Base-by-base conservation (phyloP, 1,140 invertebrate species). In the Sesamia nonagrioides region DNA sequence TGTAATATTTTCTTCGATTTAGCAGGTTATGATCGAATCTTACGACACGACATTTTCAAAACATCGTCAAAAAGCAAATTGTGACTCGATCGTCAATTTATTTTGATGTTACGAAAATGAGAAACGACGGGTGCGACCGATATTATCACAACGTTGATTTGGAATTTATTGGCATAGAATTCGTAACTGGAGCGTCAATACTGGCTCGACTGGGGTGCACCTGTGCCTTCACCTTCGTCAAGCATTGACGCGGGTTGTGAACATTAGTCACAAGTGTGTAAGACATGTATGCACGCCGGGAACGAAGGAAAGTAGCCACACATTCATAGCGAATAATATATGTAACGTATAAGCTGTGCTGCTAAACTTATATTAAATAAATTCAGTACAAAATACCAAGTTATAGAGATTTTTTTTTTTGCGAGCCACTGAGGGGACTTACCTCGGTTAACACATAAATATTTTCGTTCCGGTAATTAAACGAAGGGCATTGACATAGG, bases 241-340 rank as follows among this genome's bases (percentile, higher is more conserved):
- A 73, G 68, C 40, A 63, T 82, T 84, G 85, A 84, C 82, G 81
- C 78, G 84, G 85, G 82, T 83, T 73, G 74, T 61, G 82, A 76
- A 82, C 83, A 83, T 88, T 87, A 86, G 83, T 87, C 82, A 87
- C 87, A 85, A 83, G 83, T 86, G 82, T 80, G 84, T 75, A 78
- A 82, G 81, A 88, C 85, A 82, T 86, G 79, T 81, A 79, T 54
- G 75, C 27, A 50, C 27, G 52, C 35, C 17, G 18, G 56, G 6
- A 60, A 18, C 17, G 27, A 37, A 45, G 18, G 35, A 15, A 58
- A 60, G n/a, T 50, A 60, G n/a, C 50, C 33, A 2, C n/a, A 18
- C 13, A 60, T 15, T 52, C 63, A 33, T 63, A 68, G 35, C 21
- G 17, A 68, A 54, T 37, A 35, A 69, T 77, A 1, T 52, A 37